Base-by-base conservation (phyloP, 2,888 invertebrate species). In the Catocala nupta region DNA sequence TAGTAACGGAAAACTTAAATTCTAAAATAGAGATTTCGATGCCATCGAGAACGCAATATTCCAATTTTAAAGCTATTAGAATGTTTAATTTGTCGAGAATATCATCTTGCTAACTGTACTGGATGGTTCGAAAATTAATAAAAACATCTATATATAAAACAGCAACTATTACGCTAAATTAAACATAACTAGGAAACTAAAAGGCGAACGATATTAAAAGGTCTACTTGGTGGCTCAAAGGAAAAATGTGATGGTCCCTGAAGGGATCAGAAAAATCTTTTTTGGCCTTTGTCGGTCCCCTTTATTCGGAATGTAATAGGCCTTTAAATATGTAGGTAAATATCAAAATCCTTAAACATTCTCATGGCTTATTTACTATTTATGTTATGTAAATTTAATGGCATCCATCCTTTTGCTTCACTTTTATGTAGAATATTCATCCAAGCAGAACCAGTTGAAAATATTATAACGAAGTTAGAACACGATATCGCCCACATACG, bases 231-330 rank as follows among this genome's bases (percentile, higher is more conserved):
- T 71, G 73, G 70, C 63, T 83, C 79, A 86, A 82, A 81, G 83
- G 81, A 84, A 84, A 84, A 81, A 83, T 83, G 78, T 73, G 80
- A 81, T 77, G 78, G 75, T 76, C 81, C 77, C 79, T 61, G 66
- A 75, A 80, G 77, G 80, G 83, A 85, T 82, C 81, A 81, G 77
- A 78, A 77, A 80, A 81, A 75, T 70, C 68, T 81, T 78, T 80
- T 80, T 73, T 69, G 70, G 70, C 75, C 73, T 82, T 78, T 78
- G 66, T 77, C 68, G 68, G 69, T 55, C 72, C 78, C 77, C 74
- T 81, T 77, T 79, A 77, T 82, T 80, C 79, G 76, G 70, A 77
- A 81, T 74, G 83, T 82, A 84, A 84, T 84, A 83, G 84, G 77
- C 73, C 75, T 74, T 79, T 71, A 81, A 78, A 81, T 78, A 74